phyloP scores from a whole-genome alignment of 2,797 vertebrate species.

The Decapterus maruadsi region DNA sequence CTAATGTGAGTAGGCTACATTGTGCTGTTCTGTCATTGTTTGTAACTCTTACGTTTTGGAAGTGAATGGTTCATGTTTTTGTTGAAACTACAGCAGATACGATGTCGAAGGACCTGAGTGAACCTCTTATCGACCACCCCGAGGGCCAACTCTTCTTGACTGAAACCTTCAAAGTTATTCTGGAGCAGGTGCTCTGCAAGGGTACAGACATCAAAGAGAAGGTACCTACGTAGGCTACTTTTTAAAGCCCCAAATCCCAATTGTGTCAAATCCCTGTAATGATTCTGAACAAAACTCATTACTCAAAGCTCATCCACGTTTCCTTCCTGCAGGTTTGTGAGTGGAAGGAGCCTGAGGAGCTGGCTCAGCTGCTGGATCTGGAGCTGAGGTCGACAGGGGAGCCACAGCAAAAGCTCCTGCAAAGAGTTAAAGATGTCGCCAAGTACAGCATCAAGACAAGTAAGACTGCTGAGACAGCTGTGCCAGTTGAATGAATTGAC shows the following conservation, averaged over 20 bases:
- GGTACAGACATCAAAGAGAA: conserved; percentile 86
- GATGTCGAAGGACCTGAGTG: conserved; percentile 42
- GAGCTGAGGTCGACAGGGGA: conserved; percentile 87
- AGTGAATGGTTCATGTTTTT: background rate
- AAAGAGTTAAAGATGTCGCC: conserved; percentile 87
- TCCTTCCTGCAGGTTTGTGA: conserved; percentile 87
- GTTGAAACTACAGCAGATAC: conserved; percentile 29
- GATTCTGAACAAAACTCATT: background rate
- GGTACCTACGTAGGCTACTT: too few relatives aligned
- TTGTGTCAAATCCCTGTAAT: background rate
- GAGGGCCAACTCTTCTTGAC: conserved; percentile 86
- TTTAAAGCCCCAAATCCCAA: background rate
- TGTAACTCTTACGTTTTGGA: background rate
- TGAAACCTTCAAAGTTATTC: conserved; percentile 86
- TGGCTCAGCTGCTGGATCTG: conserved; percentile 88
- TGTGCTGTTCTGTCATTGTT: conserved; percentile 4
- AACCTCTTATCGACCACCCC: conserved; percentile 68
- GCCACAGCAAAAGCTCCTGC: conserved; percentile 79
- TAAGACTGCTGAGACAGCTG: conserved; percentile 59
- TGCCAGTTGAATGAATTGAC: background rate
- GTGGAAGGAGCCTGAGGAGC: conserved; percentile 87
- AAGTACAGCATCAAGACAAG: conserved; percentile 92
- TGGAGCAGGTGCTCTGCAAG: conserved; percentile 88
- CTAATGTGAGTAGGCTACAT: conserved; percentile 51
- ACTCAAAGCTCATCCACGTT: too few relatives aligned